phyloP scores from a whole-genome alignment of 2,888 invertebrate species.

The Rhopalosiphum nymphaeae region DNA sequence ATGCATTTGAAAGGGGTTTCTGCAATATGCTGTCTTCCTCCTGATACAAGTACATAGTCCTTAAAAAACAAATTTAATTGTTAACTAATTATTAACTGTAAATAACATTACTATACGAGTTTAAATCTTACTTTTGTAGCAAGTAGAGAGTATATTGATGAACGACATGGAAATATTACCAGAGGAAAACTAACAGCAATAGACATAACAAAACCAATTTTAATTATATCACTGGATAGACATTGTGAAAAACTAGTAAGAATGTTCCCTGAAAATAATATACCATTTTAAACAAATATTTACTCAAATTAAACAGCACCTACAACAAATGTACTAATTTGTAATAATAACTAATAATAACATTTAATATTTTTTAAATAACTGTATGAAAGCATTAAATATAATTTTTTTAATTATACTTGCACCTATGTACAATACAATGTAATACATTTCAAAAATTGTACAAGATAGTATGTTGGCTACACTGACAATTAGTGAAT shows the following conservation, averaged over 20 bases:
- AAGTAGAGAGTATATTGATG: conserved; percentile 91
- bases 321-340: not conserved
- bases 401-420: not conserved
- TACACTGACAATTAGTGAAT: conserved; percentile 22
- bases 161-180: conserved; percentile 95
- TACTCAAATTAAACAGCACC: not conserved
- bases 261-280: conserved; percentile 83
- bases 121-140: conserved; percentile 79
- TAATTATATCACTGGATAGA: conserved; percentile 87
- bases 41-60: conserved; percentile 73
- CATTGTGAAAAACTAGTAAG: conserved; percentile 88
- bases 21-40: conserved; percentile 79
- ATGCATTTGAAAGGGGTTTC: conserved; percentile 85
- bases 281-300: not conserved
- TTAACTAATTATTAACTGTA: not conserved
- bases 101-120: not conserved
- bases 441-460: not conserved
- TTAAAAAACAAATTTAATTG: conserved; percentile 69
- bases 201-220: conserved; percentile 94
- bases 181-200: conserved; percentile 97
- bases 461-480: not conserved
- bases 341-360: not conserved
- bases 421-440: too few species aligned
- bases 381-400: not conserved
- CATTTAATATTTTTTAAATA: not conserved